Evolutionary conservation across 2,888 invertebrate genomes (phyloP), one percentile per base, ranked within the genome.

Genomic region (Lasioglossum leucozonium): DNA sequence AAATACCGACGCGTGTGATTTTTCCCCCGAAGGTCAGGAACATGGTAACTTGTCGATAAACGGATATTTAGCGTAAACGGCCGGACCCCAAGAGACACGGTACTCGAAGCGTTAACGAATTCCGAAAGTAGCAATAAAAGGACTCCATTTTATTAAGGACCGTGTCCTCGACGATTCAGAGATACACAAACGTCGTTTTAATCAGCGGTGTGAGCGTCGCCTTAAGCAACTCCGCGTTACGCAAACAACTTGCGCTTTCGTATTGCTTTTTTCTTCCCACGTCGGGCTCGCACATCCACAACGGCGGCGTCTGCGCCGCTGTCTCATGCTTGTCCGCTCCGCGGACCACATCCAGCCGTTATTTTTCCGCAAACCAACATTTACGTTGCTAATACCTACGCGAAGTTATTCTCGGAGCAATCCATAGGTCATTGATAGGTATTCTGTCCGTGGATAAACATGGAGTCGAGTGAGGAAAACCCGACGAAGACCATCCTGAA

Each of bases 161-260:
- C 22, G 6, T 47, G 81, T 42, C 42, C 30, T 13, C 26, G 75
- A 72, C 40, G 40, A 40, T 11, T 42, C 40, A 11, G 16, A 30
- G 75, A 72, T 72, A 26, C 30, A 10, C 44, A 11, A 40, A 51
- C 42, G 55, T 18, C 30, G 37, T 34, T 51, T 79, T 80, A 86
- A 88, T 79, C 51, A 77, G 18, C 78, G 72, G 65, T 84, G 85
- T 86, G 88, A 86, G 73, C 77, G 84, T 71, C 72, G 84, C 90
- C 62, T 85, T 84, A 90, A 90, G 81, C 87, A 87, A 88, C 85
- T 85, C 78, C 79, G 85, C 84, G 88, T 92, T 92, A 90, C 92
- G 92, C 92, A 92, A 92, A 92, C 92, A 85, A 91, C 90, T 92
- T 92, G 89, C 92, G 91, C 92, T 92, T 91, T 92, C 92, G 89